Evolutionary conservation across 2,888 invertebrate genomes (phyloP), one percentile per base, ranked within the genome.

Genomic region (Cheilosia grossa): DNA sequence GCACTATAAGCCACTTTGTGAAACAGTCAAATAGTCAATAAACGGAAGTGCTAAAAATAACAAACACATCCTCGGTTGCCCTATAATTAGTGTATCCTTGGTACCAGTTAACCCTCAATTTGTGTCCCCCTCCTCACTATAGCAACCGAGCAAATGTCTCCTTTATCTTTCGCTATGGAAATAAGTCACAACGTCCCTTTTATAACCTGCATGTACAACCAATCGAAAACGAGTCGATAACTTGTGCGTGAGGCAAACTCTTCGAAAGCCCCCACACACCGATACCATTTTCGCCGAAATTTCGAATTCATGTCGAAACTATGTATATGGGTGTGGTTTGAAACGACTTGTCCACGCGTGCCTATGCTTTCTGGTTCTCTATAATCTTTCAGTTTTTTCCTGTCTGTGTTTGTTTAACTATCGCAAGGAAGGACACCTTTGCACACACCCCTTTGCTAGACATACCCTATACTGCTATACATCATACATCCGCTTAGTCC

Each of bases 401-500:
- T 24, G 2, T 3, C 15, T 33, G 40, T 49, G 7, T 61, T 75
- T 51, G 56, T 40, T 9, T 66, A 53, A 49, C 63, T 75, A 61
- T 77, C 67, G 27, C 67, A 30, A 21, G 7, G 51, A 37, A 61
- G 47, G 47, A 51, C 17, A 69, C 58, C 58, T 37, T 37, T 30
- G 47, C 13, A 17, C 33, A 51, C 66, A 63, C 64, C 17, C 69
- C 59, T 33, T 47, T 44, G 15, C 40, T 27, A 30, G 59, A 56
- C 56, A 40, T 27, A 27, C 27, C 0, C 30, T 6, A 9, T 9
- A 30, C 9, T n/a, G n/a, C 33, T 24, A 30, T 49, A 42, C 44
- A 30, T 37, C 61, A 53, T 69, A 61, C 49, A 81, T 70, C 67
- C 75, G 74, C 63, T 77, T 51, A 81, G 75, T 66, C 64, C 82